A percentile compares a stretch with the other conserved stretches of the same genome.
These are phyloP conservation scores for Cylas formicarius DNA, from an alignment of 1,140 invertebrate genomes.

Conservation along the genomic window DNA sequence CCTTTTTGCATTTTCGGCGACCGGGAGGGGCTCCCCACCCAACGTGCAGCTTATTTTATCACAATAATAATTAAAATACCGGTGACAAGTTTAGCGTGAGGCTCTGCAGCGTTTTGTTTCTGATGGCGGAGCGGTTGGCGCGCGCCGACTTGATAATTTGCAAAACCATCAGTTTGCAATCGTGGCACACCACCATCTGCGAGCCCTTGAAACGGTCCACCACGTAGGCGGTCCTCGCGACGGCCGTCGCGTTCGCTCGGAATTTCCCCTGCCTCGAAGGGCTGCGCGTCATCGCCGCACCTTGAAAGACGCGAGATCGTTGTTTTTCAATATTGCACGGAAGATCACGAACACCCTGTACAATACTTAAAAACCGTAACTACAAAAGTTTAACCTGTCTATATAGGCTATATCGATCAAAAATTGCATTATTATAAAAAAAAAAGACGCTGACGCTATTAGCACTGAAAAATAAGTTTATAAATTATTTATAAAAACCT, in stretches of 20 bases:
- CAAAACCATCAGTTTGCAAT: slow-evolving; percentile 89
- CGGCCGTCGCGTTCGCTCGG: slow-evolving; percentile 23
- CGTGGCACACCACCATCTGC: slow-evolving; percentile 69
- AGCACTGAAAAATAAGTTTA: too few species aligned
- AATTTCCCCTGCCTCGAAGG: slow-evolving; percentile 24
- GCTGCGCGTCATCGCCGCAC: slow-evolving; percentile 11
- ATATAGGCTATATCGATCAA: too few species aligned
- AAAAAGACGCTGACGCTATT: too few species aligned
- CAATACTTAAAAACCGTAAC: too few species aligned
- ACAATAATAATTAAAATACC: slow-evolving; percentile 68
- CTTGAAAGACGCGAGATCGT: slow-evolving; percentile 38
- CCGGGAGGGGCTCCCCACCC: too few species aligned
- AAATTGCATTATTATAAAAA: too few species aligned
- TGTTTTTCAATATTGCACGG: too few species aligned
- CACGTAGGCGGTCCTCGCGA: slow-evolving; percentile 24
- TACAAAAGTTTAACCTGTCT: too few species aligned
- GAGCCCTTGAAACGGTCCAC: slow-evolving; percentile 27
- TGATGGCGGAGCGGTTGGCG: slow-evolving; percentile 66
- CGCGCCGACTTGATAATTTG: slow-evolving; percentile 85
- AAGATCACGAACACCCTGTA: too few species aligned
- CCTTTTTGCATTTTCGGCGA: too few species aligned
- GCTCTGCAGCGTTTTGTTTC: slow-evolving; percentile 70
- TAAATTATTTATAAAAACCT: too few species aligned
- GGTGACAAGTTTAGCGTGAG: slow-evolving; percentile 74
- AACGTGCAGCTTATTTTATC: too few species aligned